These are phyloP conservation scores for Euborellia annulipes DNA, from an alignment of 1,140 invertebrate species.

Conservation along the genomic window DNA sequence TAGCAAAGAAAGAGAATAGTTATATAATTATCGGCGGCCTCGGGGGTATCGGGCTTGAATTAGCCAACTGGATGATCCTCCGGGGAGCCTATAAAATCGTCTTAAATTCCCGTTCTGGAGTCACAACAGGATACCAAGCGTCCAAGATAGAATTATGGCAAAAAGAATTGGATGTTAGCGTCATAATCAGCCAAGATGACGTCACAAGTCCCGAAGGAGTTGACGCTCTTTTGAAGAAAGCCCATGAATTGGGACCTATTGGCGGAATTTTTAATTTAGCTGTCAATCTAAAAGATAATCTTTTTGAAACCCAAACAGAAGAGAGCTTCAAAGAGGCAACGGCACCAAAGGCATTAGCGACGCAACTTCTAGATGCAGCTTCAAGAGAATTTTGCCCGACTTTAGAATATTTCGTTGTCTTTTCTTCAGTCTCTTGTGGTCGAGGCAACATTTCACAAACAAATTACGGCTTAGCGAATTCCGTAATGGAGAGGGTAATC, in stretches of 20 bases:
- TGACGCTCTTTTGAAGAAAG: slow-evolving; percentile 25
- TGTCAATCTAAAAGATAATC: slow-evolving; percentile 39
- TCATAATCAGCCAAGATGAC: slow-evolving; percentile 63
- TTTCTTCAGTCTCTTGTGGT: slow-evolving; percentile 89
- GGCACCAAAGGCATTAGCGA: slow-evolving; percentile 41
- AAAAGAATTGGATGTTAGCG: slow-evolving; percentile 36
- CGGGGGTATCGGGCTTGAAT: slow-evolving; percentile 78
- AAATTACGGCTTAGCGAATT: slow-evolving; percentile 93
- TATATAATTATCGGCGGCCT: slow-evolving; percentile 49
- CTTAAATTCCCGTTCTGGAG: slow-evolving; percentile 60
- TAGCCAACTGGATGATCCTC: slow-evolving; percentile 70
- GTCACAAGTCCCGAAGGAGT: slow-evolving; percentile 48
- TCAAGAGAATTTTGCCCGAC: slow-evolving; percentile 57
- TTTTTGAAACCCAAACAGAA: slow-evolving; percentile 43
- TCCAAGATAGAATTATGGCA: slow-evolving; percentile 38
- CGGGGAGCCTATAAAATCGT: slow-evolving; percentile 62
- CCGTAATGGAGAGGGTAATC: slow-evolving; percentile 86
- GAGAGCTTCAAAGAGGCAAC: slow-evolving; percentile 37
- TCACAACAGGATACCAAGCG: slow-evolving; percentile 62
- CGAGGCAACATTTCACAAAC: slow-evolving; percentile 87
- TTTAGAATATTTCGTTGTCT: slow-evolving; percentile 82
- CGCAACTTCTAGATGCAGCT: slow-evolving; percentile 53
- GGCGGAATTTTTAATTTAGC: slow-evolving; percentile 18
- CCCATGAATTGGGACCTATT: not conserved
- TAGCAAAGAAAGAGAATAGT: slow-evolving; percentile 25